Conservation (phyloP, 2,113 vertebrate genomes). For the Tragelaphus imberbis region DNA sequence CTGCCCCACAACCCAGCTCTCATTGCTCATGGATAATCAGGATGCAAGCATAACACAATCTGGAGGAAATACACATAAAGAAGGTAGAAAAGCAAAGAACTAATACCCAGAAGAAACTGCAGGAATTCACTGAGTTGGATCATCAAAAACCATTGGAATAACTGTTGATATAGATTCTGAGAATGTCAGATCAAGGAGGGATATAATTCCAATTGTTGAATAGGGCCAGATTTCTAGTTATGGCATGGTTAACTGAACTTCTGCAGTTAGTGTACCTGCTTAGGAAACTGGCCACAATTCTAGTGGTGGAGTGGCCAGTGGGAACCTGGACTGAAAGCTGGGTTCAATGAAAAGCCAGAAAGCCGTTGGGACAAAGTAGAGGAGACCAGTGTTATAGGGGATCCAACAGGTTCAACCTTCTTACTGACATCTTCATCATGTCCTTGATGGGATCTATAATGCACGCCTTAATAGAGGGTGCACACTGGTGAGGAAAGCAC, state of each 20-base stretch:
- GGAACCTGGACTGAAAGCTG: neutral
- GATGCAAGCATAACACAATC: neutral
- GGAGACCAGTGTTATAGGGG: neutral
- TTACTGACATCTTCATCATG: neutral
- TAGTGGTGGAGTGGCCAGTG: neutral
- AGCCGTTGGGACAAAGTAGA: neutral
- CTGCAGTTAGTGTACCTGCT: neutral
- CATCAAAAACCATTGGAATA: neutral
- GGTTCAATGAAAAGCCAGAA: constrained; percentile 14
- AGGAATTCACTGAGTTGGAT: neutral
- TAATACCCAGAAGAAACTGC: neutral
- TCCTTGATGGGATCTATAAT: neutral
- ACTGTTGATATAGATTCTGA: neutral
- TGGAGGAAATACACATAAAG: neutral
- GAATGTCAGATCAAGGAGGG: neutral
- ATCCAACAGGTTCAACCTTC: neutral
- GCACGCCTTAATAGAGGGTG: neutral
- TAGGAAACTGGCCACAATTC: neutral
- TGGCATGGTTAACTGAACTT: neutral
- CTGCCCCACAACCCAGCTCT: neutral
- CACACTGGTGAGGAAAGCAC: neutral
- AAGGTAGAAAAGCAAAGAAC: constrained; percentile 13
- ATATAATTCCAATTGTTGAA: neutral
- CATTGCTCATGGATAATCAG: neutral
- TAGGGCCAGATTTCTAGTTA: neutral